Percentiles rank a stretch among this genome's conserved stretches.
Conservation (phyloP, 2,113 vertebrate genomes). For the Mastomys coucha region DNA sequence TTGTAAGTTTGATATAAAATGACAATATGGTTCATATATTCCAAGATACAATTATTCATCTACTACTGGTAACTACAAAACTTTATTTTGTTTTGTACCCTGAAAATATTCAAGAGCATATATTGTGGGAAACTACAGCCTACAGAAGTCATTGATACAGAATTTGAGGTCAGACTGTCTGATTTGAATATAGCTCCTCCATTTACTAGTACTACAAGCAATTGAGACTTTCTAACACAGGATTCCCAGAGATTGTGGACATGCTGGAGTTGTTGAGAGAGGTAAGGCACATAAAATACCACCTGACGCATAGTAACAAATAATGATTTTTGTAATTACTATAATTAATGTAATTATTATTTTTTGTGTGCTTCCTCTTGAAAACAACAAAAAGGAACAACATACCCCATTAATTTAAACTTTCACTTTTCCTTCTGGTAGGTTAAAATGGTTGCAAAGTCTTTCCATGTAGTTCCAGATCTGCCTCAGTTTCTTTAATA, state of each 20-base stretch:
- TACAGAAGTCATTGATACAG: background rate
- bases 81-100: background rate
- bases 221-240: constrained; percentile 29
- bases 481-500: constrained; percentile 15
- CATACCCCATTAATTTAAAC: constrained; percentile 7
- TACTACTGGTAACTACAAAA: background rate
- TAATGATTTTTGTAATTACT: constrained; percentile 35
- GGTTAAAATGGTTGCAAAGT: background rate
- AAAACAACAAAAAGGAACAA: constrained; percentile 14
- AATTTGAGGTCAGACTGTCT: background rate
- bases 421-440: background rate
- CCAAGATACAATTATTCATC: background rate
- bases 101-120: background rate
- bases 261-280: background rate
- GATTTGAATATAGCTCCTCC: background rate
- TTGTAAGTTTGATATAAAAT: constrained; percentile 31
- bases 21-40: background rate
- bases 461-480: background rate
- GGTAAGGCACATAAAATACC: background rate
- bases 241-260: background rate
- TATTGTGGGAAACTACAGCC: background rate
- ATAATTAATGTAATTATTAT: constrained; percentile 30
- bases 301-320: background rate
- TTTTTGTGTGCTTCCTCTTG: background rate
- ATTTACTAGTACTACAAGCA: background rate